phyloP scores from a whole-genome alignment of 2,888 invertebrate species.

The Villa cingulata region DNA sequence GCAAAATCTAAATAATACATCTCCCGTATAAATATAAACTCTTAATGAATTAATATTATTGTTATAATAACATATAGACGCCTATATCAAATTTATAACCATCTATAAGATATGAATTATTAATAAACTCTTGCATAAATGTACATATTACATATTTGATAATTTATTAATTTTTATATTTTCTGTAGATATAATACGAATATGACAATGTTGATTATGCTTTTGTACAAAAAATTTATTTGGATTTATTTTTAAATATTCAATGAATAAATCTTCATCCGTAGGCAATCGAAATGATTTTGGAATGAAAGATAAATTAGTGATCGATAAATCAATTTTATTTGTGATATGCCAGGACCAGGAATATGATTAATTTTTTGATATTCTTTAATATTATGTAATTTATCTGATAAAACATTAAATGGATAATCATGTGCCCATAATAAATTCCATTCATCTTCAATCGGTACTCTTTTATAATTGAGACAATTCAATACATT shows the following conservation, averaged over 20 bases:
- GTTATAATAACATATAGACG: constrained; percentile 82
- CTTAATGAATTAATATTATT: constrained; percentile 79
- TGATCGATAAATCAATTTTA: too few species aligned
- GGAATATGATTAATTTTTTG: too few species aligned
- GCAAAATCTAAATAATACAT: constrained; percentile 83
- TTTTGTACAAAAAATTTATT: constrained; percentile 68
- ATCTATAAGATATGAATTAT: constrained; percentile 77
- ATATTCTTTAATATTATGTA: too few species aligned
- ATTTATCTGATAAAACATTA: too few species aligned
- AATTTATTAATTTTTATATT: constrained; percentile 59
- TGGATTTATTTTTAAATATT: constrained; percentile 53
- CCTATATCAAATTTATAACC: constrained; percentile 96
- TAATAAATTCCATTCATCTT: constrained; percentile 64
- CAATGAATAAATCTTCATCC: too few species aligned
- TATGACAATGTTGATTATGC: too few species aligned
- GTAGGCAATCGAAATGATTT: too few species aligned
- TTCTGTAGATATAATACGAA: constrained; percentile 54
- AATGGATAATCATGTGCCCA: too few species aligned
- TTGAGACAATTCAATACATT: constrained; percentile 65
- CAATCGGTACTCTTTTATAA: constrained; percentile 44
- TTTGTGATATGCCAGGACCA: too few species aligned
- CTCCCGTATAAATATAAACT: constrained; percentile 78
- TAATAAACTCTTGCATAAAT: constrained; percentile 85
- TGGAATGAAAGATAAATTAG: too few species aligned
- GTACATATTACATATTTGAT: constrained; percentile 52